Conservation (phyloP, 30 jellyfish, hydroid and myxozoan genomes). For the Aurelia sp. region DNA sequence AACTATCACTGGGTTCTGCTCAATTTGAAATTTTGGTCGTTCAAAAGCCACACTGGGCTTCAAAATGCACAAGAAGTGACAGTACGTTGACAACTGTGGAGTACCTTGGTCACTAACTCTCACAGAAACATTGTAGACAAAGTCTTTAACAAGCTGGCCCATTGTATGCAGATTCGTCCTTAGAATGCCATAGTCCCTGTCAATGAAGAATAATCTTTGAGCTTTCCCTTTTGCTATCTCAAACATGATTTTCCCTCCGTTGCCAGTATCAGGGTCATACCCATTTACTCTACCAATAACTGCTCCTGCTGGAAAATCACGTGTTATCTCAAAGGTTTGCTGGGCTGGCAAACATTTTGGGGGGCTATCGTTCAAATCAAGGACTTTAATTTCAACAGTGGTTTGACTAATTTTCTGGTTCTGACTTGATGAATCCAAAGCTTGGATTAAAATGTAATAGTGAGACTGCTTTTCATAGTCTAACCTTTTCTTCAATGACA, state of each 20-base stretch:
- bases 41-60: conserved; percentile 38
- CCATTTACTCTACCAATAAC: conserved; percentile 86
- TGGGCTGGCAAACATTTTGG: conserved; percentile 70
- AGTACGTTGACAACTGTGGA: conserved; percentile 53
- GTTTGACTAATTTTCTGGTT: conserved; percentile 75
- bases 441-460: conserved; percentile 66
- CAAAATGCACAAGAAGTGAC: conserved; percentile 39
- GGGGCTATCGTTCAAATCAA: conserved; percentile 89
- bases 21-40: conserved; percentile 55
- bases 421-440: conserved; percentile 79
- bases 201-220: conserved; percentile 45
- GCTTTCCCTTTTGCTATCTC: conserved; percentile 41
- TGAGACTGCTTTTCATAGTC: conserved; percentile 79
- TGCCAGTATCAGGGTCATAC: conserved; percentile 78
- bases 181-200: conserved; percentile 61
- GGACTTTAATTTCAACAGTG: conserved; percentile 48
- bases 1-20: conserved; percentile 38
- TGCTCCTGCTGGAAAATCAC: conserved; percentile 76
- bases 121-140: conserved; percentile 37
- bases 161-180: conserved; percentile 42
- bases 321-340: conserved; percentile 58
- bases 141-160: conserved; percentile 15
- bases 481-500: conserved; percentile 26
- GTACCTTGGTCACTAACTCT: conserved; percentile 63
- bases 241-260: conserved; percentile 58